A percentile compares a stretch with the other conserved stretches of the same genome.
These are phyloP conservation scores for Solea solea DNA, from an alignment of 2,113 vertebrate species.

Conservation along the genomic window DNA sequence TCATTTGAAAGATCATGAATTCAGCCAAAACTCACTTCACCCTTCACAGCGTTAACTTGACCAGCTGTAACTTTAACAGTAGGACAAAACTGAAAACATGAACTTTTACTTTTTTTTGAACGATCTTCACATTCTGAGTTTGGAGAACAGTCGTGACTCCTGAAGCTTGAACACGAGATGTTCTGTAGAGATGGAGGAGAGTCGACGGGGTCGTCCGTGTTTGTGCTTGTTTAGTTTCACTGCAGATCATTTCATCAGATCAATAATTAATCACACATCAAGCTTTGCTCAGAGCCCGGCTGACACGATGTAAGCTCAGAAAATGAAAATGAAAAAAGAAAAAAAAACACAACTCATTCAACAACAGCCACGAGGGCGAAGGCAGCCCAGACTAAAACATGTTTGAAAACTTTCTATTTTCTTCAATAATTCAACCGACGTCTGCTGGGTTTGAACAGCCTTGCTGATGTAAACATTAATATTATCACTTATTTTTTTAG, in stretches of 20 bases:
- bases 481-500: neutral
- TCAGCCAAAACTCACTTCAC: no score
- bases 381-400: slow-evolving; percentile 3
- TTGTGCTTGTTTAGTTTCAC: slow-evolving; percentile 25
- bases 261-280: slow-evolving; percentile 59
- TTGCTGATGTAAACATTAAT: slow-evolving; percentile 10
- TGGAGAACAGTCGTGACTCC: no score
- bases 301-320: slow-evolving; percentile 40
- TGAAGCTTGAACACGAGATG: no score
- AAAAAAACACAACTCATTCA: neutral
- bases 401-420: neutral
- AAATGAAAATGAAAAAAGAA: neutral
- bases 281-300: slow-evolving; percentile 3
- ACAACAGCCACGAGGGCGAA: slow-evolving; percentile 18
- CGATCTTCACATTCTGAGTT: no score
- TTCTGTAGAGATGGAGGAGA: neutral
- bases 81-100: no score
- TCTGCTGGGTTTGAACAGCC: slow-evolving; percentile 21
- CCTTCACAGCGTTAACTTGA: no score
- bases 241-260: slow-evolving; percentile 26
- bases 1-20: no score
- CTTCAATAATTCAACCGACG: slow-evolving; percentile 52
- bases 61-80: no score
- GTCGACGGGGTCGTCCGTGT: neutral
- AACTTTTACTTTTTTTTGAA: no score